Conservation (phyloP, 2,888 invertebrate species). For the Stenolophus ochropezus region DNA sequence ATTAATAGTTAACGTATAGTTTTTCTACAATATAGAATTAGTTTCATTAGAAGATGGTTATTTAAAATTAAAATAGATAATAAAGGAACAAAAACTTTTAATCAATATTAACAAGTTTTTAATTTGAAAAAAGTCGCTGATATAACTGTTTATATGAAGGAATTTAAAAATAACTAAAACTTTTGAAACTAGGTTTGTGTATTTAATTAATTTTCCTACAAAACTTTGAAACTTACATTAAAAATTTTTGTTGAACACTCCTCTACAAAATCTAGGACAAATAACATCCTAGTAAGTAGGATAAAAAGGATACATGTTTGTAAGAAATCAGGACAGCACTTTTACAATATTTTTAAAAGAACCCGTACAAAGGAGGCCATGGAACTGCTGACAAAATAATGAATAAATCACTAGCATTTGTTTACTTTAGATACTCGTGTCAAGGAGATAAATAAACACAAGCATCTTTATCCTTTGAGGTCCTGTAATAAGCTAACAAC, state of each 20-base stretch:
- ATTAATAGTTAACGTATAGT: too few relatives aligned
- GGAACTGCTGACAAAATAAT: conserved; percentile 13
- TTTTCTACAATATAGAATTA: too few relatives aligned
- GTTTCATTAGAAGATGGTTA: too few relatives aligned
- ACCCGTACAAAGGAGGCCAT: neutral
- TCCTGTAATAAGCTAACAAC: conserved; percentile 35
- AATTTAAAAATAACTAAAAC: too few relatives aligned
- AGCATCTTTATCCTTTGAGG: conserved; percentile 18
- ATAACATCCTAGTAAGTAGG: neutral
- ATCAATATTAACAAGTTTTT: too few relatives aligned
- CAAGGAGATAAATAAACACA: conserved; percentile 19
- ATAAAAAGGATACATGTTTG: neutral
- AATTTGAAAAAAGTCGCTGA: too few relatives aligned
- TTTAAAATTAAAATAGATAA: too few relatives aligned
- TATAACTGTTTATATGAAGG: too few relatives aligned
- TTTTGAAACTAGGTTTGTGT: neutral
- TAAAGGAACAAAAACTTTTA: too few relatives aligned
- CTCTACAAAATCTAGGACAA: neutral
- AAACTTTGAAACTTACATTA: neutral
- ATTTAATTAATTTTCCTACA: neutral
- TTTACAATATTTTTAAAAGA: neutral
- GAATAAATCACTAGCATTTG: conserved; percentile 33
- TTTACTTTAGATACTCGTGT: conserved; percentile 1
- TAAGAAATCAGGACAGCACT: conserved; percentile 6
- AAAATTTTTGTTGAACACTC: neutral